These are phyloP conservation scores for Tyrannus savana DNA, from an alignment of 2,113 vertebrate species.

Conservation along the genomic window DNA sequence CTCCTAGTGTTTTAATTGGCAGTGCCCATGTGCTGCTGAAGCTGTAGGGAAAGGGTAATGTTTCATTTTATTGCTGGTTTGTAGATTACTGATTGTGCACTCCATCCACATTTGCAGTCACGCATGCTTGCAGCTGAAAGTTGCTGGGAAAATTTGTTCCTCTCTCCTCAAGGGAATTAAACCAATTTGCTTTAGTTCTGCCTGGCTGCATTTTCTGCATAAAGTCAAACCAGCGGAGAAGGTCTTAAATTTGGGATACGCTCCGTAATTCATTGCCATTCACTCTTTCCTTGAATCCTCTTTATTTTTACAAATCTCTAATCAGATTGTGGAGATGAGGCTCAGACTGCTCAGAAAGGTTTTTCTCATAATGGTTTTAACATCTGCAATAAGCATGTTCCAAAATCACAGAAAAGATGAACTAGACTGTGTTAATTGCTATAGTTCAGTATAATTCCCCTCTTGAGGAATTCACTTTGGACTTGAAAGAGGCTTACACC, in stretches of 20 bases:
- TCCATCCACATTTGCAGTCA: slow-evolving; percentile 51
- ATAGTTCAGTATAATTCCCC: not conserved
- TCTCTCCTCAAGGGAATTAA: slow-evolving; percentile 74
- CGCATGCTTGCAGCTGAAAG: slow-evolving; percentile 54
- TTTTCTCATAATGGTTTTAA: not conserved
- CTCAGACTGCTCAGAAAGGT: not conserved
- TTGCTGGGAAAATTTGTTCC: slow-evolving; percentile 75
- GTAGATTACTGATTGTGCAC: slow-evolving; percentile 41
- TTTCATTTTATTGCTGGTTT: slow-evolving; percentile 64
- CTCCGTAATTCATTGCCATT: not conserved
- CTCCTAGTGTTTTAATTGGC: slow-evolving; percentile 42
- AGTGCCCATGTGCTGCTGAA: not conserved
- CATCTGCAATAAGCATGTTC: not conserved
- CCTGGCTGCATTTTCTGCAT: slow-evolving; percentile 78
- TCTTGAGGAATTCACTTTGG: not conserved
- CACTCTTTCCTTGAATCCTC: not conserved
- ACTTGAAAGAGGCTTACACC: not conserved
- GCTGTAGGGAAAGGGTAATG: slow-evolving; percentile 10
- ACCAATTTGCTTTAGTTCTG: slow-evolving; percentile 83
- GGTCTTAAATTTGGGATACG: slow-evolving; percentile 33
- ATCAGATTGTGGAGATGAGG: not conserved
- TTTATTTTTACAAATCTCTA: not conserved
- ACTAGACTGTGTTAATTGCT: slow-evolving; percentile 1
- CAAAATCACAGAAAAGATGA: not conserved
- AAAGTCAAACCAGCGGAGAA: slow-evolving; percentile 55